These are phyloP conservation scores for Strongylocentrotus purpuratus DNA, from an alignment of 35 echinoderm and acorn worm genomes.

Conservation along the genomic window DNA sequence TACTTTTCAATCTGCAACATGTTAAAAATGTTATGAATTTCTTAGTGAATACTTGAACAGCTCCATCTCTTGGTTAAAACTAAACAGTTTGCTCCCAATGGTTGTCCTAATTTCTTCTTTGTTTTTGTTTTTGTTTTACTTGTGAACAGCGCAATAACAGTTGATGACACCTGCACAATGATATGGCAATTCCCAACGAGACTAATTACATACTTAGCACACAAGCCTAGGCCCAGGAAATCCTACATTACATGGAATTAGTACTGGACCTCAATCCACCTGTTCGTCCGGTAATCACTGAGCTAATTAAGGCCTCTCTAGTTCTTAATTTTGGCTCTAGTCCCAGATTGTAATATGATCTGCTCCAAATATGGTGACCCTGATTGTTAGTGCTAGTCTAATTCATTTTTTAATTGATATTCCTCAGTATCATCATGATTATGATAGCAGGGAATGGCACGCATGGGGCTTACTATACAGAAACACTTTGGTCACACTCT, in stretches of 20 bases:
- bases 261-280: neutral
- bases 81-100: neutral
- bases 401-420: neutral
- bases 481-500: no score
- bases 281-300: neutral
- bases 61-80: neutral
- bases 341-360: neutral
- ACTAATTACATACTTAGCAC: neutral
- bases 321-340: neutral
- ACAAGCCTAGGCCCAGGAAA: neutral
- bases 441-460: no score
- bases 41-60: neutral
- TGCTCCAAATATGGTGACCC: neutral
- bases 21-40: no score
- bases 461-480: no score
- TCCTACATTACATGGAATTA: neutral
- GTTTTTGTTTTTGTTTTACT: neutral
- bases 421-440: no score
- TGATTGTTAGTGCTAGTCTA: neutral
- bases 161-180: neutral
- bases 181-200: neutral
- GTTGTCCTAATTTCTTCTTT: neutral
- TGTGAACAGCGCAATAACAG: neutral
- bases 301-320: neutral
- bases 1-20: no score